Conservation (phyloP, 2,888 invertebrate species). For the Chrysolina haemoptera region DNA sequence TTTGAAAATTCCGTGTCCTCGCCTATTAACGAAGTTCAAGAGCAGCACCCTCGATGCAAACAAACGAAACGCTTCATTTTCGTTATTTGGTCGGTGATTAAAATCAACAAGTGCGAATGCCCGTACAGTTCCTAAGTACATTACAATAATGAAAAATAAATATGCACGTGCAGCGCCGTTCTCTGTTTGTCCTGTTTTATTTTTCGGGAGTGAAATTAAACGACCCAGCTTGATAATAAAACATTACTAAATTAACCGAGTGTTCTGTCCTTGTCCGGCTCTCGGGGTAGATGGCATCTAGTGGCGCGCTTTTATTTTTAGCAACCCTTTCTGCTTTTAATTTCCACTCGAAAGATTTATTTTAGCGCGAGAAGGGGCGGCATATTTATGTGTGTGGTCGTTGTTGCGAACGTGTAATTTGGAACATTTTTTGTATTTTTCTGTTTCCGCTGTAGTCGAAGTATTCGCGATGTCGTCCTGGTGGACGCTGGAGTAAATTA, state of each 20-base stretch:
- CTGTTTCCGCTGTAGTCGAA: neutral
- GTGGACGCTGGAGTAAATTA: neutral
- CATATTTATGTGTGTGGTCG: conserved; percentile 60
- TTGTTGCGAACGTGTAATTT: conserved; percentile 44
- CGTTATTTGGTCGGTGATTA: neutral
- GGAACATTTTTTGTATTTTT: conserved; percentile 34
- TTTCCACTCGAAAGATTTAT: conserved; percentile 63
- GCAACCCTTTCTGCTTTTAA: conserved; percentile 63
- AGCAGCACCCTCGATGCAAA: neutral
- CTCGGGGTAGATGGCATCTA: conserved; percentile 53
- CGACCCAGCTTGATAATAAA: conserved; percentile 52
- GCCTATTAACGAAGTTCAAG: neutral
- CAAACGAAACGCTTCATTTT: neutral
- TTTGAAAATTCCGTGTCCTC: too few species aligned
- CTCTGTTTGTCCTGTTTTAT: conserved; percentile 8
- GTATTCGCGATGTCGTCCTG: neutral
- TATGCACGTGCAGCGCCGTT: conserved; percentile 2
- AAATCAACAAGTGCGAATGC: conserved; percentile 6
- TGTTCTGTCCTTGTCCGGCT: conserved; percentile 54
- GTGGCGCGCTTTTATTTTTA: conserved; percentile 58
- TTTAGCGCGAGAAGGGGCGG: conserved; percentile 58
- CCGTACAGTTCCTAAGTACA: neutral
- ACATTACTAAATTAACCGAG: conserved; percentile 57
- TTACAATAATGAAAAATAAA: conserved; percentile 21
- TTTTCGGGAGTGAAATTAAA: conserved; percentile 23